Conservation (phyloP, 2,888 invertebrate genomes). For the Leucania comma region DNA sequence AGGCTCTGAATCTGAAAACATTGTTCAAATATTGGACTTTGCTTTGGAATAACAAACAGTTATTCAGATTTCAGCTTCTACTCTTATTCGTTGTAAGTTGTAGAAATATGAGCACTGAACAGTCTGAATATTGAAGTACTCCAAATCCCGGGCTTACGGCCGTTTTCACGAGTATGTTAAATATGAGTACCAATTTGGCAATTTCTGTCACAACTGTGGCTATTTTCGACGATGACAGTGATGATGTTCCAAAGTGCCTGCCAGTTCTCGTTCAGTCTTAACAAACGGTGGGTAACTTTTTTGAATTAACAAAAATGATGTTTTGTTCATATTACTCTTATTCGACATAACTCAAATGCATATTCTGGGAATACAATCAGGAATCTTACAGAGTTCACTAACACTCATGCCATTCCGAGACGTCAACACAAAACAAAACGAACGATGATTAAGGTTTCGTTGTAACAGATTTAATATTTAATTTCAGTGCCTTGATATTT, state of each 20-base stretch:
- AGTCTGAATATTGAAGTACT: background rate
- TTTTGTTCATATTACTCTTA: too few species aligned
- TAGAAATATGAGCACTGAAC: background rate
- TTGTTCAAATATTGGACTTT: background rate
- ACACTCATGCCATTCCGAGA: conserved; percentile 64
- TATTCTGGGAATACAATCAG: conserved; percentile 46
- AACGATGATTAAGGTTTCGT: conserved; percentile 69
- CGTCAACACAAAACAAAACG: conserved; percentile 64
- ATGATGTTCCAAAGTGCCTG: too few species aligned
- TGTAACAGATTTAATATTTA: conserved; percentile 2
- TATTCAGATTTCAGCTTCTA: background rate
- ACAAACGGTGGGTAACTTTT: too few species aligned
- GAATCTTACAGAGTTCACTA: conserved; percentile 19
- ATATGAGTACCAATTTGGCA: too few species aligned
- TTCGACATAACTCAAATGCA: background rate
- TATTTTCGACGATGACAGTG: too few species aligned
- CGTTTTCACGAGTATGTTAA: background rate
- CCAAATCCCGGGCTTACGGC: background rate
- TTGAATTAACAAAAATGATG: too few species aligned
- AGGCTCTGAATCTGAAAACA: conserved; percentile 64
- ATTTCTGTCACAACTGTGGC: too few species aligned
- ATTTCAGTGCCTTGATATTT: background rate
- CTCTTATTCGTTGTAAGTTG: background rate
- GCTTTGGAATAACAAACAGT: too few species aligned
- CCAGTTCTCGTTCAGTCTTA: too few species aligned